Evolutionary conservation across 92 coral and sea anemone genomes (phyloP).

Genomic region (Phenganax stokvisi): DNA sequence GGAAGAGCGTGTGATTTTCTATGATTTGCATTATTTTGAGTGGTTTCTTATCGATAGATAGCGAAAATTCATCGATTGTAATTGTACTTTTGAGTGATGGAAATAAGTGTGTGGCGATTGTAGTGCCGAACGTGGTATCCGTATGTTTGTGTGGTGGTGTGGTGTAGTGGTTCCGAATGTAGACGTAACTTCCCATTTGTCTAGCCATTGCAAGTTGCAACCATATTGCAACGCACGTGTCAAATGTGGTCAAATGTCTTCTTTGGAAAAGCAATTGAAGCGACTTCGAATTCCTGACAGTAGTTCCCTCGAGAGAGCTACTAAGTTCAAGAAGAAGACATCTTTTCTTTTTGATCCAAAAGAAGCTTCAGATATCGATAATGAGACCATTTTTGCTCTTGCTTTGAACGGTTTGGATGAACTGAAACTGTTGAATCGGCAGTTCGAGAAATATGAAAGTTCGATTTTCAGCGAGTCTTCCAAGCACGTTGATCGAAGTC

Average conservation of each 20-base stretch:
- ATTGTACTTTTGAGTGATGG: no score
- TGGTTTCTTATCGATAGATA: no score
- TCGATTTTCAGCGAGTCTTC: slow-evolving; percentile 72
- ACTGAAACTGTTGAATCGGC: slow-evolving; percentile 64
- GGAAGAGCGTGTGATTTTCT: no score
- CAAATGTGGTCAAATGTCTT: slow-evolving; percentile 91
- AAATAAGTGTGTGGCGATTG: no score
- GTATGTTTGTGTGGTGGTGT: no score
- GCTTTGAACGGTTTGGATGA: slow-evolving; percentile 88
- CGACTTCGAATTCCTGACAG: slow-evolving; percentile 85
- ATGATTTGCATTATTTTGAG: no score
- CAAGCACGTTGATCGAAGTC: slow-evolving; percentile 68
- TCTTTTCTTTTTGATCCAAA: slow-evolving; percentile 80
- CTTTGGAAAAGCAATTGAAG: slow-evolving; percentile 83
- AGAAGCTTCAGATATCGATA: slow-evolving; percentile 94
- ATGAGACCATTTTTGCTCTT: slow-evolving; percentile 84
- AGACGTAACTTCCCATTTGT: no score
- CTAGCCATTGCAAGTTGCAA: no score
- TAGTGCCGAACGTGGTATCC: no score
- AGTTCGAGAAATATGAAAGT: slow-evolving; percentile 56
- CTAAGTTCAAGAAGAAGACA: slow-evolving; percentile 58
- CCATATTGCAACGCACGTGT: background rate
- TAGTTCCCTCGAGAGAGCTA: slow-evolving; percentile 60
- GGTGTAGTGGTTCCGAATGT: no score
- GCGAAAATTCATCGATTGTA: no score